Evolutionary conservation across 1,140 invertebrate species (phyloP), one percentile per base, ranked within the genome.

Genomic region (Drosophila arawakana): DNA sequence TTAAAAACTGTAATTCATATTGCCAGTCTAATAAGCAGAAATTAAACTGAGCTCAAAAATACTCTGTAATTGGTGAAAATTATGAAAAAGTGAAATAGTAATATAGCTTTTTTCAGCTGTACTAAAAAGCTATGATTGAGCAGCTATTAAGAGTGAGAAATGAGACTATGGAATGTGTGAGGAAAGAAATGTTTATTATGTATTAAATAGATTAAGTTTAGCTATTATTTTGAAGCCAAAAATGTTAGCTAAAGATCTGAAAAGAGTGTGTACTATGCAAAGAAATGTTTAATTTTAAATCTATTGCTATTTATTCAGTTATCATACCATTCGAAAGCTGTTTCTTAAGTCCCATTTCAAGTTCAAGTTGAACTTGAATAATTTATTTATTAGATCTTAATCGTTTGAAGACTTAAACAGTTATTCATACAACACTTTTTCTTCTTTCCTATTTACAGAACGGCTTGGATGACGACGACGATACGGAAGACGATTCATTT

Each of bases 401-500:
- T 5, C 10, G n/a, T 25, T n/a, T 35, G 7, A 49, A n/a, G 25
- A 13, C n/a, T 50, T 10, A n/a, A 49, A 21, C 39, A 60, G 7
- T 30, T 11, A 49, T 44, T 47, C 43, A 71, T 73, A 60, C 18
- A n/a, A 11, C n/a, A 2, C 18, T 0, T 25, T 39, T 73, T 43
- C n/a, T 25, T n/a, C 10, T 30, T 68, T 44, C 30, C 10, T 25
- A 18, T 34, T 71, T 81, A 15, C 50, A 89, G 85, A 84, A 86
- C 50, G 90, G 80, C 21, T 54, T 84, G 63, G 81, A 85, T 78
- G 81, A 88, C 77, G 81, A 90, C 43, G 83, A 91, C 73, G 76
- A 91, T 39, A 85, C 80, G 47, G 78, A 88, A 76, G 80, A 90
- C 76, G 81, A 90, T 73, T 89, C 84, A 15, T 90, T 76, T 58